phyloP scores from a whole-genome alignment of 2,888 invertebrate species.

The Epsilonema sp. region DNA sequence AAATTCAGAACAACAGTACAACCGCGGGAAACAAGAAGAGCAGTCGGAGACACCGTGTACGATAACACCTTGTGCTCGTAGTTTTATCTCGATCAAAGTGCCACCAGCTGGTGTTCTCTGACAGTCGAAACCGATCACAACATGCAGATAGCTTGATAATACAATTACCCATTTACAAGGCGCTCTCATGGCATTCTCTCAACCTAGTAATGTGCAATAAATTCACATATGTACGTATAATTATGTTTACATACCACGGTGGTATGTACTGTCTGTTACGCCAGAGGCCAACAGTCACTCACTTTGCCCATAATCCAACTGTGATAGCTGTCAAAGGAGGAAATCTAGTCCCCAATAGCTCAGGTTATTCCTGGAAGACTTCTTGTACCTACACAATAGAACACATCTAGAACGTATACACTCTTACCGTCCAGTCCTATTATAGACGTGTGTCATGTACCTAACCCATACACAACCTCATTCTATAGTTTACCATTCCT shows the following conservation, averaged over 20 bases:
- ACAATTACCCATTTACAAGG: too few relatives aligned
- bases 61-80: constrained; percentile 70
- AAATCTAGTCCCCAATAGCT: constrained; percentile 93
- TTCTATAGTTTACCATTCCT: constrained; percentile 42
- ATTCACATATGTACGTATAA: too few relatives aligned
- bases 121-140: too few relatives aligned
- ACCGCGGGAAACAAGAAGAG: constrained; percentile 58
- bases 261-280: too few relatives aligned
- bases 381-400: constrained; percentile 30
- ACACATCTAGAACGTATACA: too few relatives aligned
- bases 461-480: too few relatives aligned
- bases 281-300: constrained; percentile 22
- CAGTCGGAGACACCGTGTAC: constrained; percentile 60
- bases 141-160: too few relatives aligned
- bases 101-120: constrained; percentile 54
- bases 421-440: too few relatives aligned
- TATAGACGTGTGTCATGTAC: too few relatives aligned
- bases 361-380: constrained; percentile 50
- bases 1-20: constrained; percentile 10
- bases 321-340: constrained; percentile 95
- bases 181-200: too few relatives aligned
- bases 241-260: too few relatives aligned
- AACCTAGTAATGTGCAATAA: too few relatives aligned
- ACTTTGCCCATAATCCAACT: constrained; percentile 56
- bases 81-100: constrained; percentile 62